These are phyloP conservation scores for Sitta europaea DNA, from an alignment of 2,113 vertebrate genomes.

Conservation along the genomic window DNA sequence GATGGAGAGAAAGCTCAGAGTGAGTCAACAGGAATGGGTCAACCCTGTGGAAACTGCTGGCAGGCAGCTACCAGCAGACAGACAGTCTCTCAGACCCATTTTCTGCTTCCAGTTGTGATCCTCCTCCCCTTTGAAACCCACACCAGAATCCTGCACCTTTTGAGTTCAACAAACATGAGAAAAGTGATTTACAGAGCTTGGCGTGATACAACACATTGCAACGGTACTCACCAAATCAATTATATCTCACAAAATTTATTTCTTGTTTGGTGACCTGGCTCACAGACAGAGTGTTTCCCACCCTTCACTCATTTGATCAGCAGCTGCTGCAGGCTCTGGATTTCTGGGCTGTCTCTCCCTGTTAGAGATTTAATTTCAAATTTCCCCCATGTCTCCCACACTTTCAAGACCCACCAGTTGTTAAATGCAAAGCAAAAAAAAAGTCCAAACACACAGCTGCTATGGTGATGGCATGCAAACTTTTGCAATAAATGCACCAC, in stretches of 20 bases:
- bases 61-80: neutral
- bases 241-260: neutral
- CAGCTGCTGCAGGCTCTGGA: neutral
- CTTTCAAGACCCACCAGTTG: too few species aligned
- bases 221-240: neutral
- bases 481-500: neutral
- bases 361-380: neutral
- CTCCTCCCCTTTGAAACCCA: neutral
- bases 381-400: neutral
- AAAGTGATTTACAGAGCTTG: neutral
- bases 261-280: neutral
- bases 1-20: neutral
- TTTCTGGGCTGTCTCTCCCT: neutral
- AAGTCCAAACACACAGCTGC: accelerated
- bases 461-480: neutral
- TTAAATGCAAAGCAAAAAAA: neutral
- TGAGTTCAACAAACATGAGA: neutral
- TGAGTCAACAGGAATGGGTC: neutral
- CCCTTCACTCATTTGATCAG: neutral
- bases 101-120: neutral
- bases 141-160: neutral
- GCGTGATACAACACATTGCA: neutral
- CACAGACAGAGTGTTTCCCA: neutral
- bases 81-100: neutral
- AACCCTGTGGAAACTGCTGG: neutral